phyloP scores from a whole-genome alignment of 2,888 invertebrate species.

The Noctua fimbriata region DNA sequence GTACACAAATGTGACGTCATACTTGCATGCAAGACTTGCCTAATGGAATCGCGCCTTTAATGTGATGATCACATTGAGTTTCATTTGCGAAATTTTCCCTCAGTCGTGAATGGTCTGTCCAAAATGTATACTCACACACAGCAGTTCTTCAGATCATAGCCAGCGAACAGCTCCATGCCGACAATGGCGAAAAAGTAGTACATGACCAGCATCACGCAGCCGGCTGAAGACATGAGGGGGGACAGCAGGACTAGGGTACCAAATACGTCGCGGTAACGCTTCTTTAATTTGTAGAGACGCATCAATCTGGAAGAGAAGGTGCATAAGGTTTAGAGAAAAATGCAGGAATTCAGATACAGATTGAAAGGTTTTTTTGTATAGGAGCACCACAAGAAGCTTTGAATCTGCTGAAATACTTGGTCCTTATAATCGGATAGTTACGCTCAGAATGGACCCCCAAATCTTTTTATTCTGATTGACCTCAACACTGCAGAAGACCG shows the following conservation, averaged over 20 bases:
- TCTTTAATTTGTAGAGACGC: slow-evolving; percentile 94
- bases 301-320: slow-evolving; percentile 84
- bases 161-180: slow-evolving; percentile 96
- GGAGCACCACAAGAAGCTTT: background rate
- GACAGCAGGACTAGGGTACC: slow-evolving; percentile 95
- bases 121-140: slow-evolving; percentile 92
- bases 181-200: slow-evolving; percentile 97
- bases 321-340: background rate
- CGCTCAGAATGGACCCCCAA: background rate
- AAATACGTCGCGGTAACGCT: slow-evolving; percentile 95
- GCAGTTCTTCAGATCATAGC: slow-evolving; percentile 94
- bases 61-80: background rate
- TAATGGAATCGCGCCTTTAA: background rate
- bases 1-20: too few relatives aligned
- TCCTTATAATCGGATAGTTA: background rate
- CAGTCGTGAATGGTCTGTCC: background rate
- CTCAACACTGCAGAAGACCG: background rate
- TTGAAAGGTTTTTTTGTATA: background rate
- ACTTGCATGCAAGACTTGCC: too few relatives aligned
- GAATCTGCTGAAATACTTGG: background rate
- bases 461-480: background rate
- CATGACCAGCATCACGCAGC: slow-evolving; percentile 95
- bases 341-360: background rate
- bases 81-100: background rate
- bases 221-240: slow-evolving; percentile 95